Conservation (phyloP, 1,140 invertebrate genomes). For the Drosophila orosa region DNA sequence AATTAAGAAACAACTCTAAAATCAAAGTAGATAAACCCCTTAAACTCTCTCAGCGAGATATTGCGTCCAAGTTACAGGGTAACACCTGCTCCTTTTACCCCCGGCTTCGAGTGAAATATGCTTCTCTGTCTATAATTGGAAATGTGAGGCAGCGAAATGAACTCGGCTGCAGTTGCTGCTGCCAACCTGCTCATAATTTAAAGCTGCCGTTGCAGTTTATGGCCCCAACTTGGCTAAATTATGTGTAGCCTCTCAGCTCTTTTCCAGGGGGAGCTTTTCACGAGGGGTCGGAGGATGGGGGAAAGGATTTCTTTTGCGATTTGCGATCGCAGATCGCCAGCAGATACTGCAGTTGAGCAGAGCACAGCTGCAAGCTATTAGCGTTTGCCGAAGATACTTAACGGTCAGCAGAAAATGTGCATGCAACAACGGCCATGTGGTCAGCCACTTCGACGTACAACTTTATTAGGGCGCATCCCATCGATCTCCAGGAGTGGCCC, state of each 20-base stretch:
- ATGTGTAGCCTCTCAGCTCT: constrained; percentile 44
- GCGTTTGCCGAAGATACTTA: constrained; percentile 54
- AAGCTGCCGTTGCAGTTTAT: constrained; percentile 72
- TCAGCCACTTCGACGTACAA: constrained; percentile 45
- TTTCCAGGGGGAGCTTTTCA: constrained; percentile 5
- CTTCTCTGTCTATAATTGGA: constrained; percentile 74
- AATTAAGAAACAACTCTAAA: neutral
- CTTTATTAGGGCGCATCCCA: constrained; percentile 61
- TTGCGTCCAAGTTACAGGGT: neutral
- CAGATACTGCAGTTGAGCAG: constrained; percentile 23
- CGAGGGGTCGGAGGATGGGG: neutral
- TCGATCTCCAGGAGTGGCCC: constrained; percentile 1
- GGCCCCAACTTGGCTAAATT: constrained; percentile 70
- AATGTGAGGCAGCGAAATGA: constrained; percentile 71
- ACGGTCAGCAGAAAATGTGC: constrained; percentile 46
- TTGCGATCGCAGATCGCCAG: constrained; percentile 39
- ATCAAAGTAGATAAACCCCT: neutral
- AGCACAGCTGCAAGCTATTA: constrained; percentile 73
- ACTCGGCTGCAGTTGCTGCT: constrained; percentile 58
- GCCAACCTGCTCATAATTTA: constrained; percentile 73
- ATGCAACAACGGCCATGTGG: constrained; percentile 3
- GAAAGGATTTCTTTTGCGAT: constrained; percentile 21
- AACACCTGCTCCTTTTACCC: neutral
- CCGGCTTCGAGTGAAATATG: constrained; percentile 23
- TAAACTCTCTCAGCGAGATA: neutral